phyloP scores from a whole-genome alignment of 2,113 vertebrate species.

The Hymenochirus boettgeri region DNA sequence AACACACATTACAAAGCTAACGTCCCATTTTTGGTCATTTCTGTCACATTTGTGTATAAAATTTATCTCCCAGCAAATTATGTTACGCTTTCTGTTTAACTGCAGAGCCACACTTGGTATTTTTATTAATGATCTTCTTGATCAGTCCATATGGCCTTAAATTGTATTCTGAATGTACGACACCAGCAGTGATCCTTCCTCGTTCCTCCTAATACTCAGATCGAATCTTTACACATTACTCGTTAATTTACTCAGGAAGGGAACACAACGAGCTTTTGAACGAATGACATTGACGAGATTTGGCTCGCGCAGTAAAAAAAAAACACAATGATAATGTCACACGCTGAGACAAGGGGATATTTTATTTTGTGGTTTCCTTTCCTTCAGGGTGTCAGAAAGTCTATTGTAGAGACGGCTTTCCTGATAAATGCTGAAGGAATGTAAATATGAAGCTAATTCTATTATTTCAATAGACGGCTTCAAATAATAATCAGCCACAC shows the following conservation, averaged over 20 bases:
- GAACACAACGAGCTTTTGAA: conserved; percentile 33
- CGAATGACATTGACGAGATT: conserved; percentile 26
- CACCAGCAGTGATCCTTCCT: background rate
- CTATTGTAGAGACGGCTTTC: too few relatives aligned
- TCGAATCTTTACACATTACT: conserved; percentile 15
- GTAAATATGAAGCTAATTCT: too few relatives aligned
- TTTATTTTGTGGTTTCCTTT: too few relatives aligned
- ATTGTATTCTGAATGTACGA: background rate
- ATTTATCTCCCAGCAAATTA: too few relatives aligned
- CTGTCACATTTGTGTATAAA: too few relatives aligned
- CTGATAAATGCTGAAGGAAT: too few relatives aligned
- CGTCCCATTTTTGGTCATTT: too few relatives aligned
- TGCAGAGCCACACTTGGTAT: background rate
- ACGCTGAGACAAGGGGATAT: too few relatives aligned
- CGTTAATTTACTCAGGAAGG: conserved; percentile 26
- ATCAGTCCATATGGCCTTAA: background rate
- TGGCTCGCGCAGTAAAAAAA: background rate
- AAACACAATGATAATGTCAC: conserved; percentile 28
- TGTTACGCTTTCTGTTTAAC: background rate
- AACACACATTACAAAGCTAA: too few relatives aligned
- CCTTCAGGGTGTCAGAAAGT: too few relatives aligned
- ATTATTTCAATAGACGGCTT: too few relatives aligned
- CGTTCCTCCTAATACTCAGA: background rate
- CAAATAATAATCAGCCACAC: too few relatives aligned
- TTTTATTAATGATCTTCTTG: background rate